Conservation (phyloP, 2,797 vertebrate genomes). For the Melanogrammus aeglefinus region DNA sequence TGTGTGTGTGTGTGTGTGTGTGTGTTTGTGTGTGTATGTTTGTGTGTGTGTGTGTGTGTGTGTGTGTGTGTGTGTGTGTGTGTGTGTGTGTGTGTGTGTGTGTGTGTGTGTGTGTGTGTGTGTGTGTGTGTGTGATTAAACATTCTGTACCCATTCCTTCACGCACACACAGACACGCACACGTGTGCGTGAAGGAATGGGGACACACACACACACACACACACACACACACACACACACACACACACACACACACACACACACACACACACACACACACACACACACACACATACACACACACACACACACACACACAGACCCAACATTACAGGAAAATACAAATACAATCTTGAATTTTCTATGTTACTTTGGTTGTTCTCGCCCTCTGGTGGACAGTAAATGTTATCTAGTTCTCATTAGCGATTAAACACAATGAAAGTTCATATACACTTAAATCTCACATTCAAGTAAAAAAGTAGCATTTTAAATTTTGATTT, state of each 20-base stretch:
- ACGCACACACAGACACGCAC: no score
- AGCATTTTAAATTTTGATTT: background rate
- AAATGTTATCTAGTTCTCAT: background rate
- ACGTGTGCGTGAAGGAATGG: no score
- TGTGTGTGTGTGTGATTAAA: no score
- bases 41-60: background rate
- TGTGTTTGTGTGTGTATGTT: no score
- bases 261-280: no score
- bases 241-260: no score
- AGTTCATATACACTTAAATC: background rate
- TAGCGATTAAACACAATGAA: background rate
- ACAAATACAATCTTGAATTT: background rate
- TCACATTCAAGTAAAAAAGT: background rate
- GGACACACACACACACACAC: no score
- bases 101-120: no score
- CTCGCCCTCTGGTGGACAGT: background rate
- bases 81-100: no score
- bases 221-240: no score
- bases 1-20: background rate
- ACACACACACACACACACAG: background rate
- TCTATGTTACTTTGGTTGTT: background rate
- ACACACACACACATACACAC: no score
- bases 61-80: background rate
- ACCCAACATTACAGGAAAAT: background rate
- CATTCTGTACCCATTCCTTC: no score